Conservation (phyloP, 1,140 invertebrate genomes). For the Lepidotrigona ventralis region DNA sequence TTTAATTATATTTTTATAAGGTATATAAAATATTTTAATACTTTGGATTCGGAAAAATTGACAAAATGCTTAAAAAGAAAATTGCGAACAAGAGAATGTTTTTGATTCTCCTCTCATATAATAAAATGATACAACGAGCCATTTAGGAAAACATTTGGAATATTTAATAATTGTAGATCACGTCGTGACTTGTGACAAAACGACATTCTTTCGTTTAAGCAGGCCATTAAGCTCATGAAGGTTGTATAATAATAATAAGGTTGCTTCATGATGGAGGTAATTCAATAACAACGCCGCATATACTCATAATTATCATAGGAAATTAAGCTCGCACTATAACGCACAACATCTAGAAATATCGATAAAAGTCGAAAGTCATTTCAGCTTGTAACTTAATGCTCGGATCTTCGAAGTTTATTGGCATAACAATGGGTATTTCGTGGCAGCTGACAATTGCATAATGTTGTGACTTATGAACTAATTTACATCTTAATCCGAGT, state of each 20-base stretch:
- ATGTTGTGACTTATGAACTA: conserved; percentile 67
- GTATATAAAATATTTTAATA: background rate
- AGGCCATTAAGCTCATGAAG: conserved; percentile 3
- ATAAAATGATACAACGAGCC: background rate
- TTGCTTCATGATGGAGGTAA: background rate
- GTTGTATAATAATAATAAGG: conserved; percentile 9
- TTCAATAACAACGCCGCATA: background rate
- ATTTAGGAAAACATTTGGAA: background rate
- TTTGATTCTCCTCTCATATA: background rate
- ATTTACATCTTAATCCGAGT: conserved; percentile 70
- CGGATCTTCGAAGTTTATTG: conserved; percentile 60
- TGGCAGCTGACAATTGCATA: conserved; percentile 60
- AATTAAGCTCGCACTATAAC: background rate
- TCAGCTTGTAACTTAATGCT: background rate
- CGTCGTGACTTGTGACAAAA: background rate
- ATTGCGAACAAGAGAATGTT: too few species aligned
- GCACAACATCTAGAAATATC: background rate
- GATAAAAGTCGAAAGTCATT: conserved; percentile 26
- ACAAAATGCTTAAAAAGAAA: background rate
- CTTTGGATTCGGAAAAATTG: background rate
- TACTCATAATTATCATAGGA: background rate
- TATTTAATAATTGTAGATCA: background rate
- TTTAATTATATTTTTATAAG: background rate
- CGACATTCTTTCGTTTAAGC: conserved; percentile 1
- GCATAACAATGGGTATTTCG: conserved; percentile 57